A percentile compares a stretch with the other conserved stretches of the same genome.
Conservation (phyloP, 2,113 vertebrate genomes). For the Channa maculata region DNA sequence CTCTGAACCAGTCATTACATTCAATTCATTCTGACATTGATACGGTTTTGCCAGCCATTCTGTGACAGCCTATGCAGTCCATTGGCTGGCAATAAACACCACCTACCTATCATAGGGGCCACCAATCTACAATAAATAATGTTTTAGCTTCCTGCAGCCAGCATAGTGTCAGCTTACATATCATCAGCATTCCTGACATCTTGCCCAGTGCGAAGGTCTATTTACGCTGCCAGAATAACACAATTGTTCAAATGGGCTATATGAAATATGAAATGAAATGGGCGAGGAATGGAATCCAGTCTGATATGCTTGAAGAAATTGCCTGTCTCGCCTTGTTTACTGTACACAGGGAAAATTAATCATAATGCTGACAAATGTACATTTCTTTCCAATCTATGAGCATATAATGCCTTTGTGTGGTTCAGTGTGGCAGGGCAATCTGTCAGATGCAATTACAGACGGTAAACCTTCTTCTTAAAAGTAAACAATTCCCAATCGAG, state of each 20-base stretch:
- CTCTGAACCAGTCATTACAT: constrained; percentile 49
- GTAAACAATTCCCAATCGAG: constrained; percentile 63
- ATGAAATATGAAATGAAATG: constrained; percentile 72
- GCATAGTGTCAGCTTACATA: constrained; percentile 70
- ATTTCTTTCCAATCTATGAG: constrained; percentile 55
- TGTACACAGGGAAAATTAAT: constrained; percentile 62
- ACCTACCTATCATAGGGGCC: constrained; percentile 58
- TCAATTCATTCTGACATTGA: constrained; percentile 44
- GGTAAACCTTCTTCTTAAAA: constrained; percentile 58
- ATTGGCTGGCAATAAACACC: constrained; percentile 63
- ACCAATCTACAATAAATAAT: constrained; percentile 60
- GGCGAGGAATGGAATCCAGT: constrained; percentile 67
- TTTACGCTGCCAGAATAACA: constrained; percentile 74
- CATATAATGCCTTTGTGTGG: constrained; percentile 55
- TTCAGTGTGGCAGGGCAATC: constrained; percentile 60
- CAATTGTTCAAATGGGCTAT: constrained; percentile 74
- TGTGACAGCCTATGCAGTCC: constrained; percentile 42
- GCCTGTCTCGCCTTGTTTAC: constrained; percentile 71
- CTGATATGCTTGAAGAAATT: constrained; percentile 72
- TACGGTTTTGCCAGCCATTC: constrained; percentile 44
- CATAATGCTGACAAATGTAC: constrained; percentile 68
- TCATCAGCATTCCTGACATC: constrained; percentile 75
- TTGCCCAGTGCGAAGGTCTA: constrained; percentile 70
- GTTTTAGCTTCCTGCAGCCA: constrained; percentile 56
- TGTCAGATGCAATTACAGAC: constrained; percentile 70